Evolutionary conservation across 2,113 vertebrate genomes (phyloP).

Genomic region (Pomatorhinus ruficollis): DNA sequence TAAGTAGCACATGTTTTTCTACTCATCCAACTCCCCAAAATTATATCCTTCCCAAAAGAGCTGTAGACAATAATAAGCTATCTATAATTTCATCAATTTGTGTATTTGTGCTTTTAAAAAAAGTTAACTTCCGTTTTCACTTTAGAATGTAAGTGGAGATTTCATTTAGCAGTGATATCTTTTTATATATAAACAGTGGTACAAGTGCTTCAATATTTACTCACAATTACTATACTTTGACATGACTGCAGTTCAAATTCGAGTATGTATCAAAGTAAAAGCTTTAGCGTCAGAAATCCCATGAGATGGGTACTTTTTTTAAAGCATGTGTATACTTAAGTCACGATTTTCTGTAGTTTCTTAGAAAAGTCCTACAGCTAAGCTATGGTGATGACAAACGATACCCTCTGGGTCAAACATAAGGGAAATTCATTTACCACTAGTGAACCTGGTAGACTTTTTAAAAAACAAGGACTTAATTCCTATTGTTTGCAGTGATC

Average conservation of each 20-base stretch:
- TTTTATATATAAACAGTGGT: not conserved
- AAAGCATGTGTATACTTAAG: not conserved
- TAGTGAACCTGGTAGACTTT: not conserved
- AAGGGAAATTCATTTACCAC: not conserved
- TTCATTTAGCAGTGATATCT: not conserved
- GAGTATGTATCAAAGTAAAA: not conserved
- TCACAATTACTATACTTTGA: not conserved
- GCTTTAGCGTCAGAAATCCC: not conserved
- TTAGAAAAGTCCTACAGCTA: not conserved
- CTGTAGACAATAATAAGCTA: conserved; percentile 26
- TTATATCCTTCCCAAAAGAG: not conserved
- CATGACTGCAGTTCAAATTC: not conserved
- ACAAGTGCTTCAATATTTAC: not conserved
- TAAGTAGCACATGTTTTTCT: not conserved
- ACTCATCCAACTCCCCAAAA: not conserved
- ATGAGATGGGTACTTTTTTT: not conserved
- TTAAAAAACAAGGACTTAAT: not conserved
- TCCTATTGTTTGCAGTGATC: not conserved
- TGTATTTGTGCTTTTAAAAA: not conserved
- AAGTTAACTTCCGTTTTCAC: not conserved
- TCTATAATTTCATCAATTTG: not conserved
- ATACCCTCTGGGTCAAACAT: not conserved
- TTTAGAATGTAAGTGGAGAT: not conserved
- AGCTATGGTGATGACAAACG: not conserved
- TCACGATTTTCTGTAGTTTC: not conserved